Conservation (phyloP, 2,113 vertebrate genomes). For the Carassius gibelio region DNA sequence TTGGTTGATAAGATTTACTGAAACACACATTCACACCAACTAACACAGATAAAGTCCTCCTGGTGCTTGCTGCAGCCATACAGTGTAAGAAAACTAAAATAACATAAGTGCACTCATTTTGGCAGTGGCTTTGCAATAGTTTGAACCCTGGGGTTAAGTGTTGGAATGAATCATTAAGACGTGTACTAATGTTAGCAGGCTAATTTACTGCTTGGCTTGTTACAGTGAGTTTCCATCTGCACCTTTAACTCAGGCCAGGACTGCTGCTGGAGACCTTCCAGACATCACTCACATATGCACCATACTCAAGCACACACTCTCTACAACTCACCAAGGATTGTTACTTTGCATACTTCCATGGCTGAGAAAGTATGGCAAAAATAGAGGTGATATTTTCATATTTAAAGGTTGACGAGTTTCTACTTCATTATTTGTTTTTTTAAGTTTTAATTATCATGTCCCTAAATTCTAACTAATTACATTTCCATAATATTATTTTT, state of each 20-base stretch:
- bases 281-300: neutral
- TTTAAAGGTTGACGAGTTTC: neutral
- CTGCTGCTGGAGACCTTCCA: constrained; percentile 22
- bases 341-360: neutral
- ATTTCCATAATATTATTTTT: no score
- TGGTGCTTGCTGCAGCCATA: neutral
- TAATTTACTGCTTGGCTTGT: constrained; percentile 61
- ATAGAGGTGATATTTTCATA: neutral
- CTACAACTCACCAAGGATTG: neutral
- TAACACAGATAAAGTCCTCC: neutral
- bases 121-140: constrained; percentile 12
- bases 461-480: no score
- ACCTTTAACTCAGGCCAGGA: constrained; percentile 42
- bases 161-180: constrained; percentile 46
- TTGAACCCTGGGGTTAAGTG: constrained; percentile 52
- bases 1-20: neutral
- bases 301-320: neutral
- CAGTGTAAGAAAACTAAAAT: neutral
- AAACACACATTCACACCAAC: neutral
- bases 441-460: no score
- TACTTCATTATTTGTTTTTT: neutral
- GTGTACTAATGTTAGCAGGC: constrained; percentile 47
- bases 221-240: constrained; percentile 59
- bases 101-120: neutral
- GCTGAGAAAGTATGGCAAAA: neutral